Percentiles rank a stretch among this genome's conserved stretches.
These are phyloP conservation scores for Upupa epops DNA, from an alignment of 2,113 vertebrate genomes.

Conservation along the genomic window DNA sequence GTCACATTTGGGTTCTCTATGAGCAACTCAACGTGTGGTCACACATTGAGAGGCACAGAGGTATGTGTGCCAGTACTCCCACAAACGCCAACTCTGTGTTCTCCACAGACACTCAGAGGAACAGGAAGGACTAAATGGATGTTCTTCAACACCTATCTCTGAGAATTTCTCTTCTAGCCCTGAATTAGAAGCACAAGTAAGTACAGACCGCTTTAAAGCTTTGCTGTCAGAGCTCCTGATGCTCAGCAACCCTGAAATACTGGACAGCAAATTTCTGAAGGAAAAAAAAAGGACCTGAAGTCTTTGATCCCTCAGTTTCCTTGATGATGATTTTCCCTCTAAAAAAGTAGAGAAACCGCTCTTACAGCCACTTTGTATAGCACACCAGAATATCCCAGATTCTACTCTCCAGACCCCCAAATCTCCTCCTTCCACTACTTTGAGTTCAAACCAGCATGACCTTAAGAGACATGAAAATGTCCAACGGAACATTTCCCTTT, in stretches of 20 bases:
- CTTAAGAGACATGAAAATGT: not conserved
- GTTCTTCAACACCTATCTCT: not conserved
- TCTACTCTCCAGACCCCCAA: not conserved
- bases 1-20: not conserved
- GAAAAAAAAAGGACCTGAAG: too few species aligned
- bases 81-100: not conserved
- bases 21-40: too few species aligned
- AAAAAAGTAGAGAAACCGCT: too few species aligned
- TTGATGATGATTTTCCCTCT: too few species aligned
- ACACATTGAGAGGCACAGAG: not conserved
- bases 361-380: too few species aligned
- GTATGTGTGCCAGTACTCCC: not conserved
- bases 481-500: not conserved
- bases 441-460: not conserved
- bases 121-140: not conserved
- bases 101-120: not conserved
- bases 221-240: not conserved
- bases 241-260: not conserved
- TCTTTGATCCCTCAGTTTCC: too few species aligned
- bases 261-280: not conserved
- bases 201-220: not conserved
- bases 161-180: not conserved
- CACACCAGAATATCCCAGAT: not conserved
- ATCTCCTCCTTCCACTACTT: not conserved
- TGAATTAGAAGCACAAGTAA: not conserved